Evolutionary conservation across 2,113 vertebrate species (phyloP).

Genomic region (Megaleporinus macrocephalus): DNA sequence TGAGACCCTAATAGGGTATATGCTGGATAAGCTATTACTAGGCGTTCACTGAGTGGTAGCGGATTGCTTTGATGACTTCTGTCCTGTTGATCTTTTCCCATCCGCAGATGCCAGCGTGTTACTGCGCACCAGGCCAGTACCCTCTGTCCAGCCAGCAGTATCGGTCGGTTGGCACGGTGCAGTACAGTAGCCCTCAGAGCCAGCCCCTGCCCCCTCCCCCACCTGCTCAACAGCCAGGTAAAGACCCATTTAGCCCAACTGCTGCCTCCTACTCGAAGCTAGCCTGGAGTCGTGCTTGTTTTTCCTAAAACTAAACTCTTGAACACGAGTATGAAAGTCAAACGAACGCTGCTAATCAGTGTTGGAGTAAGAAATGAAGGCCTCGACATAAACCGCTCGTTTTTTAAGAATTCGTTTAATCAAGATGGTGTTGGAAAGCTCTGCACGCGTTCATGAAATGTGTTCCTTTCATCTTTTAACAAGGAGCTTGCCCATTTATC

Average conservation of each 20-base stretch:
- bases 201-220: constrained; percentile 81
- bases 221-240: constrained; percentile 82
- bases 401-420: background rate
- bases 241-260: background rate
- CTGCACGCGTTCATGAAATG: background rate
- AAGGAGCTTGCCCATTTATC: background rate
- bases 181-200: constrained; percentile 81
- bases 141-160: constrained; percentile 82
- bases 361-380: background rate
- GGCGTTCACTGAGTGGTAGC: background rate
- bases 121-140: constrained; percentile 82
- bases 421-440: background rate
- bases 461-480: background rate
- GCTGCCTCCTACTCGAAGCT: background rate
- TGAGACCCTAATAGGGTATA: background rate
- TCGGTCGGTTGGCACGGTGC: constrained; percentile 80
- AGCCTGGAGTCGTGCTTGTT: background rate
- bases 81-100: background rate
- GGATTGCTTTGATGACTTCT: background rate
- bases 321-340: too few species aligned
- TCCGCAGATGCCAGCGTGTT: constrained; percentile 82
- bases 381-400: background rate
- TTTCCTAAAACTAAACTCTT: background rate
- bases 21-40: background rate
- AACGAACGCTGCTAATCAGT: background rate